Evolutionary conservation across 2,888 invertebrate species (phyloP), one percentile per base, ranked within the genome.

Genomic region (Autographa pulchrina): DNA sequence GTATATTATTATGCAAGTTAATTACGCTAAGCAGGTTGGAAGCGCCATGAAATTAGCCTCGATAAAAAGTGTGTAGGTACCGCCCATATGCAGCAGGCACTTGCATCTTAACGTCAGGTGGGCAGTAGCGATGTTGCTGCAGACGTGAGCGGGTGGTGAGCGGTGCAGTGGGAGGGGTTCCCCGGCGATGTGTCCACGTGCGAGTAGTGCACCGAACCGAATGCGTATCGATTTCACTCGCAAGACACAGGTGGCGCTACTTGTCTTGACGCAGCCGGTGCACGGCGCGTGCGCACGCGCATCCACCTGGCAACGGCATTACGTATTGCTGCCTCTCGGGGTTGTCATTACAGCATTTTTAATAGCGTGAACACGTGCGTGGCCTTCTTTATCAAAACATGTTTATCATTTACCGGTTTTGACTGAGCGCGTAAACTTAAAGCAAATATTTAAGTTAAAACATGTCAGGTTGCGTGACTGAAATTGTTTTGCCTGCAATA

Each of bases 201-300:
- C 54, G 54, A 56, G 54, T 56, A 25, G 54, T 56, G 54, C 25
- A 25, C 54, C 25, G 25, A 56, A 56, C 54, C 25, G 11, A 52
- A 54, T 60, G 25, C 25, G 62, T 32, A 62, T 75, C 43, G 66
- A 62, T 75, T 68, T 77, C 71, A 31, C 71, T 67, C 35, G 14
- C 48, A n/a, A 48, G 48, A 48, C 16, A 68, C 81, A 83, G 73
- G 73, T 80, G 81, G 77, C 80, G 72, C 78, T 60, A 80, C 68
- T 62, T 66, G 71, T 20, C 54, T 48, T 56, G 59, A 31, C 31
- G 54, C 59, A n/a, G 68, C 56, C 63, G 68, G 68, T 80, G 68
- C 72, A 52, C 7, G 66, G 80, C 81, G 83, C 43, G 66, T 66
- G 77, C 80, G 83, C 83, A 66, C 64, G 77, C 80, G 83, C 83